A percentile compares a stretch with the other conserved stretches of the same genome.
phyloP scores from a whole-genome alignment of 2,888 invertebrate species.

The Endomychus coccineus region DNA sequence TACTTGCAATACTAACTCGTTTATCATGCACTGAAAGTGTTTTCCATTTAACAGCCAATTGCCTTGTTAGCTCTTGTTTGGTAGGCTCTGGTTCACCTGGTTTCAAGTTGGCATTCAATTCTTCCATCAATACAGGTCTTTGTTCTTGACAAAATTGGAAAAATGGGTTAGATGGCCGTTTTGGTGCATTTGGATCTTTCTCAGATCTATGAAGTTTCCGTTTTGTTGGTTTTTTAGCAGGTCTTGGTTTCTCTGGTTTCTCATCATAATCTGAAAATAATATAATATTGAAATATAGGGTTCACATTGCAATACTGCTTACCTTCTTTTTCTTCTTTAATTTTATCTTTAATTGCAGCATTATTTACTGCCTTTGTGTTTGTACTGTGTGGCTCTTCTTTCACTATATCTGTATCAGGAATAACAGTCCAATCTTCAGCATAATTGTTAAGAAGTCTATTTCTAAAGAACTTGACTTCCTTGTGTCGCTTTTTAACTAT shows the following conservation, averaged over 20 bases:
- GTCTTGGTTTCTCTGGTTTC: constrained; percentile 33
- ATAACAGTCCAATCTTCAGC: constrained; percentile 57
- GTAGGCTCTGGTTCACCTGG: constrained; percentile 60
- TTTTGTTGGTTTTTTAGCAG: constrained; percentile 44
- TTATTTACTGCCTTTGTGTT: constrained; percentile 25
- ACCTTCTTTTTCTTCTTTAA: constrained; percentile 34
- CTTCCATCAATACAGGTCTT: constrained; percentile 62
- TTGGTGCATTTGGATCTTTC: constrained; percentile 68
- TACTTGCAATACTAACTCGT: constrained; percentile 54
- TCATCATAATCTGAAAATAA: constrained; percentile 25
- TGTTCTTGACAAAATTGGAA: constrained; percentile 77
- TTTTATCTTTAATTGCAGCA: constrained; percentile 26
- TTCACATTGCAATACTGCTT: no score
- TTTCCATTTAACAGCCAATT: constrained; percentile 68
- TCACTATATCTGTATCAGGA: constrained; percentile 30
- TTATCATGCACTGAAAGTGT: constrained; percentile 61
- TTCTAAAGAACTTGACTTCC: constrained; percentile 61
- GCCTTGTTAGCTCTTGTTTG: constrained; percentile 68
- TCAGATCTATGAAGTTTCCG: constrained; percentile 53
- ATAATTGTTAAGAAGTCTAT: constrained; percentile 59
- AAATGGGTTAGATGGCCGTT: constrained; percentile 72
- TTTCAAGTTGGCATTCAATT: constrained; percentile 49
- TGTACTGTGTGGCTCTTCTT: constrained; percentile 39
- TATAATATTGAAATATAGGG: constrained; percentile 2
- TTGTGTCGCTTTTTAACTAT: constrained; percentile 59